These are phyloP conservation scores for Saccostrea glomerata DNA, from an alignment of 1,140 invertebrate species.

Conservation along the genomic window DNA sequence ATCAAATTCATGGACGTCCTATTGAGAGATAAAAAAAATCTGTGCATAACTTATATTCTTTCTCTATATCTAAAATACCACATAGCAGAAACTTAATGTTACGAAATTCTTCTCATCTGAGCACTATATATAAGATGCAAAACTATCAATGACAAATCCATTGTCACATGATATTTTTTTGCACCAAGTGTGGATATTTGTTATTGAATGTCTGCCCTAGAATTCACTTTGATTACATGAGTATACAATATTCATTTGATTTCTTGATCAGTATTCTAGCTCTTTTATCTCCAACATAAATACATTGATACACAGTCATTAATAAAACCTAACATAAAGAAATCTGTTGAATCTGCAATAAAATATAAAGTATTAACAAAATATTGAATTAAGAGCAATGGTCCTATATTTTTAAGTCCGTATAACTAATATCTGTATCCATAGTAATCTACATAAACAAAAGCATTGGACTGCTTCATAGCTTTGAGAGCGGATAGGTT, in stretches of 20 bases:
- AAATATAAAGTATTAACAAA: neutral
- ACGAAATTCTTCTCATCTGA: no score
- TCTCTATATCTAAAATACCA: no score
- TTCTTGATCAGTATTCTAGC: neutral
- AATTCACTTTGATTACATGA: no score
- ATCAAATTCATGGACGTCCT: no score
- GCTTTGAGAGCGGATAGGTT: slow-evolving; percentile 65
- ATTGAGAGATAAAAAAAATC: no score
- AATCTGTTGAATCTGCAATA: neutral
- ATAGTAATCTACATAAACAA: slow-evolving; percentile 75
- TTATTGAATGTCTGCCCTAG: no score
- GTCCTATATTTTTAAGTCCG: neutral
- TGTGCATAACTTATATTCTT: no score
- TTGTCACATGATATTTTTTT: no score
- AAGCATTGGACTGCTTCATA: slow-evolving; percentile 69
- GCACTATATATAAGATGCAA: no score
- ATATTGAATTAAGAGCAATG: neutral
- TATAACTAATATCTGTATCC: slow-evolving; percentile 67
- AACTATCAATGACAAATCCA: no score
- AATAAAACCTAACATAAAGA: neutral
- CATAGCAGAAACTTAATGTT: no score
- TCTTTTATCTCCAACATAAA: neutral
- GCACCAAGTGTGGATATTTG: no score
- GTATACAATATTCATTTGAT: neutral
- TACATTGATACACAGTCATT: neutral